phyloP scores from a whole-genome alignment of 2,888 invertebrate species.

The Thera obeliscata region DNA sequence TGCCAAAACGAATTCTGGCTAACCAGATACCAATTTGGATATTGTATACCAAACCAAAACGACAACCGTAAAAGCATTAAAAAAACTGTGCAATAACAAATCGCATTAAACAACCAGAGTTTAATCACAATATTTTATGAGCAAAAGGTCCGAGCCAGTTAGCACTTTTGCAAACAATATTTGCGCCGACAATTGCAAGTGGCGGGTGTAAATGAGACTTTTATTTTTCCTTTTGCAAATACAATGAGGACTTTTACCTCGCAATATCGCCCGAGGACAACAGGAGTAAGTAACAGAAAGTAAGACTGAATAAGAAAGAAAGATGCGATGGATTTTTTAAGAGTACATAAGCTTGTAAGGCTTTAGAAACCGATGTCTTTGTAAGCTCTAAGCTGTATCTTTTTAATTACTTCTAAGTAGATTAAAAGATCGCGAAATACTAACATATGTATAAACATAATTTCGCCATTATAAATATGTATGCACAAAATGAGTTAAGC shows the following conservation, averaged over 20 bases:
- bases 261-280: conserved; percentile 60
- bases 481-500: too few relatives aligned
- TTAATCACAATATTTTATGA: conserved; percentile 29
- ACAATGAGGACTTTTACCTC: conserved; percentile 53
- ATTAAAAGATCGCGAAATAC: too few relatives aligned
- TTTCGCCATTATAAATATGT: too few relatives aligned
- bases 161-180: conserved; percentile 56
- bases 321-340: background rate
- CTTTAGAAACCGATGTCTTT: background rate
- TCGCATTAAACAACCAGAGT: conserved; percentile 22
- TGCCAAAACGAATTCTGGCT: too few relatives aligned
- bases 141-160: conserved; percentile 23
- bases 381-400: too few relatives aligned
- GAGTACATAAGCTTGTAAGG: background rate
- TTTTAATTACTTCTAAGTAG: too few relatives aligned
- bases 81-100: conserved; percentile 15
- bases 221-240: conserved; percentile 54
- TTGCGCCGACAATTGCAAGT: conserved; percentile 58
- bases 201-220: conserved; percentile 60
- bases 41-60: background rate
- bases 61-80: conserved; percentile 15
- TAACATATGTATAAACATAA: too few relatives aligned
- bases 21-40: too few relatives aligned
- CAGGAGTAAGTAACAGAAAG: conserved; percentile 51
- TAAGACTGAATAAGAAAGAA: conserved; percentile 4